Evolutionary conservation across 2,888 invertebrate genomes (phyloP).

Genomic region (Aporophyla nigra): DNA sequence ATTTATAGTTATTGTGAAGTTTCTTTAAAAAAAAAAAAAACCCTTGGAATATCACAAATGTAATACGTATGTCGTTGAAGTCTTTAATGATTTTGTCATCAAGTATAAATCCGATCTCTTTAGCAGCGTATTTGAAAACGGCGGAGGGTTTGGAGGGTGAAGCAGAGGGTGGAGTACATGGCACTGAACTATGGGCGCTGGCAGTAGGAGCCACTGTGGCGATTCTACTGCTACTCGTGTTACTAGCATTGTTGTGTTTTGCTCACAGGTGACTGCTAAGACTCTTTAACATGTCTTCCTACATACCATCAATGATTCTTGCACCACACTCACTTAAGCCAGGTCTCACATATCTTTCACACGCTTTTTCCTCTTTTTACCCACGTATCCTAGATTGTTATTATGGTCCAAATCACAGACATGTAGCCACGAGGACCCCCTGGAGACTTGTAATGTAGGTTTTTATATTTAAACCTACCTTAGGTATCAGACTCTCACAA

Average conservation of each 20-base stretch:
- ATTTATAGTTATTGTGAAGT: neutral
- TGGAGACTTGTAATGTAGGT: neutral
- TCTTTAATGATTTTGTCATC: neutral
- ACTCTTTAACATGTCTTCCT: neutral
- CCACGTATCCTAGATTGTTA: neutral
- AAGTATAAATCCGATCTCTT: slow-evolving; percentile 49
- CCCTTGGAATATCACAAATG: too few relatives aligned
- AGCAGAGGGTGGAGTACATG: slow-evolving; percentile 81
- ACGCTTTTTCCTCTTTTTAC: neutral
- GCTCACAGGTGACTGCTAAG: slow-evolving; percentile 81
- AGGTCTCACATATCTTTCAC: neutral
- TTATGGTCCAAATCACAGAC: neutral
- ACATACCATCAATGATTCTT: neutral
- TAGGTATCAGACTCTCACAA: neutral
- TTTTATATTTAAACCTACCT: neutral
- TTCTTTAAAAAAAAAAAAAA: neutral
- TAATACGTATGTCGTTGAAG: neutral
- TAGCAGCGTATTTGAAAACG: slow-evolving; percentile 93
- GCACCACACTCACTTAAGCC: neutral
- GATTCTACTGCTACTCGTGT: slow-evolving; percentile 90
- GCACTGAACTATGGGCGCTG: slow-evolving; percentile 91
- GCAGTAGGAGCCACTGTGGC: slow-evolving; percentile 92
- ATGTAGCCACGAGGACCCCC: too few relatives aligned
- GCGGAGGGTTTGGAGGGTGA: slow-evolving; percentile 91
- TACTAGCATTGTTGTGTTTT: slow-evolving; percentile 88